A percentile compares a stretch with the other conserved stretches of the same genome.
Conservation (phyloP, 2,797 vertebrate genomes). For the Dicrostonyx torquatus region DNA sequence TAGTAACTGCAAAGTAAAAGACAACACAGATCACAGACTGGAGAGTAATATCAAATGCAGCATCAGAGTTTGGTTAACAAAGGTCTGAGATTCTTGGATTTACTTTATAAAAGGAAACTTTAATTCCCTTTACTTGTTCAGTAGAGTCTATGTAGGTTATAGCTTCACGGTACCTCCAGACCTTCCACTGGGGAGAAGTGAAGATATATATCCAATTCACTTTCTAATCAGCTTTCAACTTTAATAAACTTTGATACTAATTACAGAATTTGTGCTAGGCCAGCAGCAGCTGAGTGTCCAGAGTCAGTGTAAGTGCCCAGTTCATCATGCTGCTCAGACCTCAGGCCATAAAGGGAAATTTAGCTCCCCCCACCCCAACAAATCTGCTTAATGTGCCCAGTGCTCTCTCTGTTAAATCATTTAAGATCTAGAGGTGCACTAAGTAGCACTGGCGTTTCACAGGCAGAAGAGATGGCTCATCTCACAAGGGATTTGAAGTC, state of each 20-base stretch:
- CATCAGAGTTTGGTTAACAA: conserved; percentile 15
- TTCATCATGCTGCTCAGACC: conserved; percentile 53
- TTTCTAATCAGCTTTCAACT: conserved; percentile 69
- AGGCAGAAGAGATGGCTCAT: conserved; percentile 51
- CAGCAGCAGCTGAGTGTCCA: conserved; percentile 50
- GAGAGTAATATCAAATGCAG: conserved; percentile 8
- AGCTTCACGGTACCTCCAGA: background rate
- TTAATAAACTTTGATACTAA: conserved; percentile 62
- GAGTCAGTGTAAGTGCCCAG: conserved; percentile 20
- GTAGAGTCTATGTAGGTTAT: background rate
- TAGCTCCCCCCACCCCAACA: background rate
- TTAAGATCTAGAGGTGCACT: conserved; percentile 48
- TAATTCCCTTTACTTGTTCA: background rate
- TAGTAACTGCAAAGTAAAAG: conserved; percentile 58
- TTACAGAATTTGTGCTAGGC: conserved; percentile 54
- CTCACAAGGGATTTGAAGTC: conserved; percentile 33
- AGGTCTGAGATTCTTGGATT: conserved; percentile 18
- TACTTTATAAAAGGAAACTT: conserved; percentile 4
- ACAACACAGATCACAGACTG: conserved; percentile 32
- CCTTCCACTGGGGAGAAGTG: background rate
- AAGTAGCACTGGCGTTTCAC: conserved; percentile 49
- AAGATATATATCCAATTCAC: conserved; percentile 28
- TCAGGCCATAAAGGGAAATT: conserved; percentile 58
- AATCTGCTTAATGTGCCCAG: conserved; percentile 63
- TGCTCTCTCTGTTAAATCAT: conserved; percentile 68